Base-by-base conservation (phyloP, 1,140 invertebrate species). In the Wasmannia auropunctata region DNA sequence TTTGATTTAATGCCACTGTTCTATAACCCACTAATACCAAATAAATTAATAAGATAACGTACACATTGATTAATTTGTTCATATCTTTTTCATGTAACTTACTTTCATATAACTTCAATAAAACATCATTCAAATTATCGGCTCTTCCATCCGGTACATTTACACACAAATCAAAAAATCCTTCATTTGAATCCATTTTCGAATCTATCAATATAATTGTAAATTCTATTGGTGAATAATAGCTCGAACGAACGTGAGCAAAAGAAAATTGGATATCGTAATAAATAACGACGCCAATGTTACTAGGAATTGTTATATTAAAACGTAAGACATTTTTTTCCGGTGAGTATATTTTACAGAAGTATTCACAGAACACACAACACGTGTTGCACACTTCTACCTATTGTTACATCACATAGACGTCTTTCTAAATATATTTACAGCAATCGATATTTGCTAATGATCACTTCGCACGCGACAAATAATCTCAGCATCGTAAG, bases 1-100 rank as follows among this genome's bases (percentile, higher is more conserved):
- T 91, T 79, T 93, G 93, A 91, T 96, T 95, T 62, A 96, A 87
- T 56, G 93, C 95, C 25, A 96, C 87, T 8, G 94, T 95, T 83
- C 90, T 91, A 70, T 94, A 96, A 70, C 95, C 95, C 74, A 94
- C 95, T 95, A 75, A 75, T 56, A 58, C 11, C n/a, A 62, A 86
- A 72, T 58, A 72, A 37, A 70, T 46, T 60, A 2, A 74, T 31
- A 16, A 22, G n/a, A 43, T 22, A 58, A 34, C 10, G 4, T 16
- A 16, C 14, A 43, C n/a, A n/a, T n/a, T n/a, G n/a, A 34, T 56
- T 25, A 31, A 81, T 40, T 56, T 14, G 14, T 67, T 69, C 22
- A 1, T 43, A 54, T 28, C 16, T 8, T 69, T 40, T 5, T 34
- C 51, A 22, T 43, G 37, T 65, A 62, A 93, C 87, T 88, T 92